phyloP scores from a whole-genome alignment of 2,888 invertebrate species.

The Cataglyphis rosenhaueri region DNA sequence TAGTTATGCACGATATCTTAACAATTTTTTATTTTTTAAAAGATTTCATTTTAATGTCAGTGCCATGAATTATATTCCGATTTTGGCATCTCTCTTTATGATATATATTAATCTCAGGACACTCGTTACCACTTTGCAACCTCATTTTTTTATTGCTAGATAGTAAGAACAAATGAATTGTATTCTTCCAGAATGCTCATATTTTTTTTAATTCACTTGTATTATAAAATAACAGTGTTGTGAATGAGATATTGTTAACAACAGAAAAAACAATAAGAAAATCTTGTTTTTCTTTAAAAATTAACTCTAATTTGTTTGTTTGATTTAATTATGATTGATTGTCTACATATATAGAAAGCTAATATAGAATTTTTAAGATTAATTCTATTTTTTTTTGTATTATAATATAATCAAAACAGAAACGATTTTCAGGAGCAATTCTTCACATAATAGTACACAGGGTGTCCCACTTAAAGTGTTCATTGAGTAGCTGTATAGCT shows the following conservation, averaged over 20 bases:
- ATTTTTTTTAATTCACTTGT: constrained; percentile 2
- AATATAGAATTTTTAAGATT: constrained; percentile 10
- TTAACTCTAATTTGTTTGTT: constrained; percentile 32
- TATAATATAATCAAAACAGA: constrained; percentile 7
- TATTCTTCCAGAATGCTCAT: constrained; percentile 36
- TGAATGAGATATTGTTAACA: constrained; percentile 5
- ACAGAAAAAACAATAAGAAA: constrained; percentile 9
- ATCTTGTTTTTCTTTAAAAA: constrained; percentile 11
- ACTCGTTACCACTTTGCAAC: not conserved
- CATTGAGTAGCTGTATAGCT: constrained; percentile 51
- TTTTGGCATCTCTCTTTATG: not conserved
- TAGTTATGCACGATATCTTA: not conserved
- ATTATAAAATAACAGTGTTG: not conserved
- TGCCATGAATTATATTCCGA: constrained; percentile 3
- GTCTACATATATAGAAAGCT: constrained; percentile 28
- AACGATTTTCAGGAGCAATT: constrained; percentile 21
- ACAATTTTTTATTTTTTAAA: constrained; percentile 20
- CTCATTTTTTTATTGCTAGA: constrained; percentile 20
- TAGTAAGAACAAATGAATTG: constrained; percentile 19
- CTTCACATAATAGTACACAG: constrained; percentile 59
- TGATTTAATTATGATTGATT: constrained; percentile 46
- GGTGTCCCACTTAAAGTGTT: constrained; percentile 67
- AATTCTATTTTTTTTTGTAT: constrained; percentile 19
- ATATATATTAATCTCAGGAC: constrained; percentile 24
- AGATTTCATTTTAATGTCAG: constrained; percentile 5